A percentile compares a stretch with the other conserved stretches of the same genome.
Evolutionary conservation across 2,888 invertebrate genomes (phyloP).

Genomic region (Thymelicus lineola): DNA sequence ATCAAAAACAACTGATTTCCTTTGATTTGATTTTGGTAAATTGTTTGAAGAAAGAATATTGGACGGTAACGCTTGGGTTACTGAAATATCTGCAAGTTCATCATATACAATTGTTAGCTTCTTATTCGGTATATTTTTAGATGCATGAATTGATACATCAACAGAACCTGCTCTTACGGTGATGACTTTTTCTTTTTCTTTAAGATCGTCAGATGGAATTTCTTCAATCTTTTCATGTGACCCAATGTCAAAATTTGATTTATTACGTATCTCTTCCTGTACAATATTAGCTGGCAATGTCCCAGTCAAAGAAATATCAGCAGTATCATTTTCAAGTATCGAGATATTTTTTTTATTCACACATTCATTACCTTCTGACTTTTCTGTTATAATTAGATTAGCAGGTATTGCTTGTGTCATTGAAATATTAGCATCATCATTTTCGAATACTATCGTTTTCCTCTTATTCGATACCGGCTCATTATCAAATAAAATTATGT

Average conservation of each 20-base stretch:
- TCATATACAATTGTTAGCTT: conserved; percentile 24
- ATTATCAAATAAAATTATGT: conserved; percentile 36
- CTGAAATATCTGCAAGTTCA: conserved; percentile 48
- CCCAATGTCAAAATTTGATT: neutral
- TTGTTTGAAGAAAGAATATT: conserved; percentile 37
- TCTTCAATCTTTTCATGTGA: too few relatives aligned
- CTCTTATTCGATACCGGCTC: conserved; percentile 32
- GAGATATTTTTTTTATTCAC: conserved; percentile 43
- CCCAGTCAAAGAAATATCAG: conserved; percentile 47
- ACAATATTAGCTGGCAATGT: conserved; percentile 42
- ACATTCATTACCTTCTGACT: neutral
- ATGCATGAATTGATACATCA: conserved; percentile 12
- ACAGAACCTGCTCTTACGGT: neutral
- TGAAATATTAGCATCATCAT: conserved; percentile 47
- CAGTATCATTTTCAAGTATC: conserved; percentile 43
- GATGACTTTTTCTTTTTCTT: conserved; percentile 11
- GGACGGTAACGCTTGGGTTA: conserved; percentile 47
- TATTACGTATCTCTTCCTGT: conserved; percentile 5
- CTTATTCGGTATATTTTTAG: conserved; percentile 15
- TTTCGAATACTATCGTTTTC: conserved; percentile 46
- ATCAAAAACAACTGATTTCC: conserved; percentile 4
- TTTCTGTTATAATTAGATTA: conserved; percentile 40
- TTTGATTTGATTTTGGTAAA: conserved; percentile 36
- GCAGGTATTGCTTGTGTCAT: conserved; percentile 48
- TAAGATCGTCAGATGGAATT: neutral